Evolutionary conservation across 2,888 invertebrate species (phyloP), one percentile per base, ranked within the genome.

Genomic region (Parelbella ahira): DNA sequence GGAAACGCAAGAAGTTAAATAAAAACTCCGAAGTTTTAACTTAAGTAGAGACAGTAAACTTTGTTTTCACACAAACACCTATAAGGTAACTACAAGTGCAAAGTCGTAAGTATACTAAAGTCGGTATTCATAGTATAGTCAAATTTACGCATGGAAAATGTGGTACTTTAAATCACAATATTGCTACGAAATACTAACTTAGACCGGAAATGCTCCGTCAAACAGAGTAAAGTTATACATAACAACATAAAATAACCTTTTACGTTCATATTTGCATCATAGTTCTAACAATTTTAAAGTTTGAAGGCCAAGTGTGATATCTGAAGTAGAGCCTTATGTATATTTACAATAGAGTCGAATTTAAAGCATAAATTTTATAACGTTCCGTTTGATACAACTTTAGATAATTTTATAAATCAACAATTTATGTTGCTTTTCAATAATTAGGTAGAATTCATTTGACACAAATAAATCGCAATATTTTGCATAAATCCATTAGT

Each of bases 161-260:
- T n/a, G n/a, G n/a, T n/a, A 10, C 15, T 36, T 18, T 10, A 51
- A 60, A 46, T 48, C 48, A 46, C 8, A 41, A 11, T 43, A 45
- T 36, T 44, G 47, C 32, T 27, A 12, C 9, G 38, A 47, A 45
- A 49, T 28, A 32, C 29, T 44, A 49, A 33, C 49, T 47, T 44
- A 32, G 20, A 33, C 43, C 53, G 50, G 51, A 60, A 63, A 59
- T 56, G 21, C 24, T 48, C 47, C 44, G 52, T 54, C 55, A 53
- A 49, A 55, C 43, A 7, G 28, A 32, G 29, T 41, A 34, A 50
- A 49, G 44, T 44, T 49, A 49, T 45, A 44, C 44, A 29, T 45
- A 48, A 57, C 59, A 64, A 57, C 58, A 60, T 62, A 60, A 68
- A 68, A 72, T 76, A 77, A 73, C 76, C 72, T 70, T 72, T 61